A percentile compares a stretch with the other conserved stretches of the same genome.
Conservation (phyloP, 2,113 vertebrate species). For the Gasterosteus nipponicus region DNA sequence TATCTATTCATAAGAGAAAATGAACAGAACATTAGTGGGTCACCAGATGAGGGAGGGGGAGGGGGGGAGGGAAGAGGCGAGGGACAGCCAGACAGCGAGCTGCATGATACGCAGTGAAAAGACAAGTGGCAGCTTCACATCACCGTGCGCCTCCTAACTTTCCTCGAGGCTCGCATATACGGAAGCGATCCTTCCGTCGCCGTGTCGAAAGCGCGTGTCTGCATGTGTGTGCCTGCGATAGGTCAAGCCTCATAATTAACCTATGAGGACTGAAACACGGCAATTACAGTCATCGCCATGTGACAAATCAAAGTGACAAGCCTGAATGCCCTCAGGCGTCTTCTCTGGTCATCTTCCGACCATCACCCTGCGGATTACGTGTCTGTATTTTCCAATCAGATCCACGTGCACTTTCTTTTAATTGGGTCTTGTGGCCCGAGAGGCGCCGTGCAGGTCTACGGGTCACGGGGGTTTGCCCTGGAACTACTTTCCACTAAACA, state of each 20-base stretch:
- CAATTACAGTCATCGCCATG: conserved; percentile 71
- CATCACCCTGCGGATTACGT: conserved; percentile 8
- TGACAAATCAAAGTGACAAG: conserved; percentile 76
- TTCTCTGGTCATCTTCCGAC: conserved; percentile 38
- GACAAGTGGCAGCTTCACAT: conserved; percentile 33
- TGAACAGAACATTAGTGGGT: conserved; percentile 97
- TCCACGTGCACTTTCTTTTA: conserved; percentile 8
- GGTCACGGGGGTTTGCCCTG: background rate
- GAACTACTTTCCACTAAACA: background rate
- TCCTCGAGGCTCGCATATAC: background rate
- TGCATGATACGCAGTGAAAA: conserved; percentile 8
- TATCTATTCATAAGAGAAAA: conserved; percentile 98
- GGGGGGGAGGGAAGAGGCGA: conserved; percentile 66
- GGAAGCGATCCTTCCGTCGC: conserved; percentile 10
- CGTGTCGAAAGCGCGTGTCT: background rate
- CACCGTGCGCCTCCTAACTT: background rate
- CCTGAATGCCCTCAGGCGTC: conserved; percentile 29
- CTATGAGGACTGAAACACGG: conserved; percentile 73
- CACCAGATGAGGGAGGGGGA: conserved; percentile 84
- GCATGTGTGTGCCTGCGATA: conserved; percentile 35
- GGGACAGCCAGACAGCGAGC: conserved; percentile 47
- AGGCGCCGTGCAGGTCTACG: background rate
- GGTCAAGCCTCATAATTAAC: conserved; percentile 72
- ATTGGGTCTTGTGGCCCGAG: background rate
- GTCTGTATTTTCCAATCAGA: conserved; percentile 25